Percentiles rank a stretch among this genome's conserved stretches.
Evolutionary conservation across 2,797 vertebrate species (phyloP).

Genomic region (Acipenser oxyrinchus): DNA sequence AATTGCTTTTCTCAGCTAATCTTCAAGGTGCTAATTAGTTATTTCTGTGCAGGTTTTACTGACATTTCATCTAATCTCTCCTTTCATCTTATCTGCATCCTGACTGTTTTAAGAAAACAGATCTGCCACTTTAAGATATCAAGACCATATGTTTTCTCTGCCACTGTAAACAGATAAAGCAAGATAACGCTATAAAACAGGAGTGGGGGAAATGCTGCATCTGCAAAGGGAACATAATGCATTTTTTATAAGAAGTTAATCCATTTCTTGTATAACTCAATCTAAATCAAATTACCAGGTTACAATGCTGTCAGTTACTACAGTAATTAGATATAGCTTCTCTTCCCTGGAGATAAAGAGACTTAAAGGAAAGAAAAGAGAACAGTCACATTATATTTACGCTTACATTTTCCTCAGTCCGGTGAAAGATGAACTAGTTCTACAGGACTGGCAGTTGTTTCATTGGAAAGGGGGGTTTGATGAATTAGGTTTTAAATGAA

Average conservation of each 20-base stretch:
- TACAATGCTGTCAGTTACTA: conserved; percentile 31
- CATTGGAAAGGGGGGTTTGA: conserved; percentile 10
- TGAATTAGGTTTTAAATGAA: conserved; percentile 20
- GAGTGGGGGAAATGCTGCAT: conserved; percentile 20
- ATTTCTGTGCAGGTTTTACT: no score
- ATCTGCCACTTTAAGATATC: no score
- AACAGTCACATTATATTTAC: conserved; percentile 26
- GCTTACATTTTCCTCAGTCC: conserved; percentile 5
- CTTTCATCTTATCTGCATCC: no score
- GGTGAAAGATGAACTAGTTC: conserved; percentile 12
- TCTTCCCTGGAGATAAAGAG: conserved; percentile 8
- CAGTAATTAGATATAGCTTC: conserved; percentile 34
- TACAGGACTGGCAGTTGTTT: conserved; percentile 5
- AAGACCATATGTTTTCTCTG: conserved; percentile 8
- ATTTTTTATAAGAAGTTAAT: conserved; percentile 36
- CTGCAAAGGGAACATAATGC: conserved; percentile 20
- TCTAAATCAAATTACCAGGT: conserved; percentile 39
- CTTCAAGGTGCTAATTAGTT: no score
- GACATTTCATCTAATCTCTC: no score
- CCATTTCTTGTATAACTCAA: conserved; percentile 36
- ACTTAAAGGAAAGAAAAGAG: conserved; percentile 16
- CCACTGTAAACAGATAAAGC: conserved; percentile 9
- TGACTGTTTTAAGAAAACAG: no score
- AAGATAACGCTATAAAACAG: conserved; percentile 24
- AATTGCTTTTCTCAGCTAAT: no score